Evolutionary conservation across 2,113 vertebrate species (phyloP).

Genomic region (Columba livia): DNA sequence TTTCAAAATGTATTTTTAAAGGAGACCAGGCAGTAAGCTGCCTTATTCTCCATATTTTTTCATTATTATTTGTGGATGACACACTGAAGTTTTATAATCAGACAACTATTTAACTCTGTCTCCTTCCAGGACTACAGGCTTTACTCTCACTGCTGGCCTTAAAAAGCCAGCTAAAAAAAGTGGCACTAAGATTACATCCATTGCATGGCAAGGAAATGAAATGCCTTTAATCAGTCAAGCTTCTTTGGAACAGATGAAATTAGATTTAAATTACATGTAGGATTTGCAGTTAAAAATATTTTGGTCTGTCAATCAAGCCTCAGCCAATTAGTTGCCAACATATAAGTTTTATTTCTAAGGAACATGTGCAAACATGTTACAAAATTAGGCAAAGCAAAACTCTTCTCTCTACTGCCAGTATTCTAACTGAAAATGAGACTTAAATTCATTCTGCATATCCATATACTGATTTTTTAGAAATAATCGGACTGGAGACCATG

Average conservation of each 20-base stretch:
- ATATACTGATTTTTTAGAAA: neutral
- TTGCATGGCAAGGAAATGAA: neutral
- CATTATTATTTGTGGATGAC: neutral
- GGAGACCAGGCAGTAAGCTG: neutral
- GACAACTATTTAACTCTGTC: neutral
- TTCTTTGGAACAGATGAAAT: slow-evolving; percentile 27
- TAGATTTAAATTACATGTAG: slow-evolving; percentile 33
- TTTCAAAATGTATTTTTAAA: neutral
- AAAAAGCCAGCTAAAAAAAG: neutral
- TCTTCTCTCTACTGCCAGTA: neutral
- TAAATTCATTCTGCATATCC: neutral
- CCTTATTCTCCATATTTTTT: neutral
- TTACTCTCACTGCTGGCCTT: neutral
- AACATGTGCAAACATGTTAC: neutral
- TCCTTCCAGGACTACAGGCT: neutral
- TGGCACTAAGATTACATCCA: neutral
- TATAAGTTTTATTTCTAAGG: slow-evolving; percentile 8
- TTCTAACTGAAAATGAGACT: neutral
- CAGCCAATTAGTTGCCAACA: slow-evolving; percentile 21
- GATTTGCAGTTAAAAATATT: slow-evolving; percentile 41
- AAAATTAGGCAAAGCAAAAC: neutral
- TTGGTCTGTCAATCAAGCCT: slow-evolving; percentile 22
- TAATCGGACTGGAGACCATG: neutral
- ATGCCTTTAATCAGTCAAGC: slow-evolving; percentile 21
- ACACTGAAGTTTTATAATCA: neutral